Conservation (phyloP, 64 coral and sea anemone species). For the Montipora cactus region DNA sequence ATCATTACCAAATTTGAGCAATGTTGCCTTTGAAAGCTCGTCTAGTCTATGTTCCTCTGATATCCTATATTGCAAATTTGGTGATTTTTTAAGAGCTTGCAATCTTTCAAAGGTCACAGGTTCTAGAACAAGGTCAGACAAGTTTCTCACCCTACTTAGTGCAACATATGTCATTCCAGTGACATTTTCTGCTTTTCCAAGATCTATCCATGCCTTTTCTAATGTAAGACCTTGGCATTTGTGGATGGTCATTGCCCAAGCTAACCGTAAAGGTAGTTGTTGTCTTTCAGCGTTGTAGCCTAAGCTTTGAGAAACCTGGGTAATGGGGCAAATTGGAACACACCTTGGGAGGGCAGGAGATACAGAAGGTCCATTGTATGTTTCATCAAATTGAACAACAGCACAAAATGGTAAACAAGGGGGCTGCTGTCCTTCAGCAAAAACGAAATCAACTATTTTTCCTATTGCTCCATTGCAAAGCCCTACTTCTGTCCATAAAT, state of each 20-base stretch:
- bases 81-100: constrained; percentile 2
- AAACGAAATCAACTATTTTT: constrained; percentile 17
- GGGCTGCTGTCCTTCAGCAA: constrained; percentile 9
- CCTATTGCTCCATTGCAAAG: constrained; percentile 46
- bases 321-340: constrained; percentile 49
- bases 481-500: constrained; percentile 40
- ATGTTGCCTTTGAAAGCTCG: not conserved
- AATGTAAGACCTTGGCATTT: constrained; percentile 37
- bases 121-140: not conserved
- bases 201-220: constrained; percentile 40
- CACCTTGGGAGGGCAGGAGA: not conserved
- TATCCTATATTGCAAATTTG: constrained; percentile 1
- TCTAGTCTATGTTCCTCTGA: constrained; percentile 12
- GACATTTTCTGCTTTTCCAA: constrained; percentile 3
- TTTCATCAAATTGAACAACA: constrained; percentile 35
- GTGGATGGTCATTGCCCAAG: constrained; percentile 50
- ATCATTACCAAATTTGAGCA: constrained; percentile 1
- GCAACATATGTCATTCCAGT: constrained; percentile 44
- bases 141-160: constrained; percentile 27
- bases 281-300: constrained; percentile 24
- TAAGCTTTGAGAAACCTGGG: not conserved
- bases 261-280: constrained; percentile 23
- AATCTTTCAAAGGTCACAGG: not conserved
- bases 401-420: constrained; percentile 9
- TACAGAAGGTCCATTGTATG: constrained; percentile 32